Evolutionary conservation across 2,113 vertebrate genomes (phyloP).

Genomic region (Megaceryle maxima): DNA sequence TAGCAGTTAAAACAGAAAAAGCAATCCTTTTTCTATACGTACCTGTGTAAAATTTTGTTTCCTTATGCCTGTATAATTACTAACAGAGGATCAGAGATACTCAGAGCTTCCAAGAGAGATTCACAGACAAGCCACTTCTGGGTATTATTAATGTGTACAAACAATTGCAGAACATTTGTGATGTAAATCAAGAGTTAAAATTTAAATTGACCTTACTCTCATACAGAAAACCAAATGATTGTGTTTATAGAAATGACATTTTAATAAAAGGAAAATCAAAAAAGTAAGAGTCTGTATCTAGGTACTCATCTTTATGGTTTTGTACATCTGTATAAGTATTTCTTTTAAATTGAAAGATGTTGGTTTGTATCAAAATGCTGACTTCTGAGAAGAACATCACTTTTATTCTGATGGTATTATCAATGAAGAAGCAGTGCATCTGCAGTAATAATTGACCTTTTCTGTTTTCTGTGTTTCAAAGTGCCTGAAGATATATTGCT

Average conservation of each 20-base stretch:
- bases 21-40: neutral
- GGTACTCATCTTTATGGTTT: neutral
- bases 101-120: neutral
- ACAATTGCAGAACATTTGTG: neutral
- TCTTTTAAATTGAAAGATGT: neutral
- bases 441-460: slow-evolving; percentile 11
- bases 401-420: neutral
- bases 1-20: neutral
- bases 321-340: neutral
- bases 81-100: neutral
- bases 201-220: neutral
- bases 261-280: neutral
- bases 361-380: neutral
- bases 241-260: neutral
- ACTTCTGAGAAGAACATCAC: neutral
- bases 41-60: neutral
- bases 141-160: neutral
- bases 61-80: neutral
- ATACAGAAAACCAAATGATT: neutral
- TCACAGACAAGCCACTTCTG: neutral
- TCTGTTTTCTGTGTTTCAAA: neutral
- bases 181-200: neutral
- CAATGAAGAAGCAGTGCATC: neutral
- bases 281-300: neutral
- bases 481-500: neutral